Base-by-base conservation (phyloP, 2,888 invertebrate genomes). In the Melanophora roralis region DNA sequence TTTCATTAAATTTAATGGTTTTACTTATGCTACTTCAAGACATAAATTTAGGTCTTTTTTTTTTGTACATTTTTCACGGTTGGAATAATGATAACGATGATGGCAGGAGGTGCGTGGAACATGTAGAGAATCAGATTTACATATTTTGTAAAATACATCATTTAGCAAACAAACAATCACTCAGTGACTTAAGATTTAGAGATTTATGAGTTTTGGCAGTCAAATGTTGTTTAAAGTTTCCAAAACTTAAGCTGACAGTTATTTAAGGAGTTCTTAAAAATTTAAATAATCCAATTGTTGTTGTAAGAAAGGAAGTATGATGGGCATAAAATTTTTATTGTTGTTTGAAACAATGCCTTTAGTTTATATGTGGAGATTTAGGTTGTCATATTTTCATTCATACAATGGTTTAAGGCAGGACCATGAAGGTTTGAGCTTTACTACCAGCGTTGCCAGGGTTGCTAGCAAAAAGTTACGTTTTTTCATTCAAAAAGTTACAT, bases 1-100 rank as follows among this genome's bases (percentile, higher is more conserved):
- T 59, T 32, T 49, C 62, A 72, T 62, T 67, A 80, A 71, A 62
- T 64, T 62, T 67, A 34, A 71, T 72, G 43, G 71, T 72, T 75
- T 65, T 38, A 19, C 36, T 40, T 60, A 9, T 43, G 11, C 60
- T 27, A 21, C 47, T 34, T 45, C 23, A n/a, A 23, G 11, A 34
- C 5, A 47, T 11, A 34, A 34, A 71, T 71, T 71, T 34, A 57
- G 45, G 45, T 7, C 11, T 16, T 36, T 36, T 19, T 16, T 68
- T 34, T 55, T 4, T 49, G 19, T 47, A 40, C 23, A 49, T n/a
- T 23, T 34, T 74, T 69, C 68, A 68, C 49, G 57, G n/a, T n/a
- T n/a, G n/a, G n/a, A n/a, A 43, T 64, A 45, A 57, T 73, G 60
- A 2, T 7, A 21, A 14, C n/a, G 8, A 47, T 68, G 67, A 23